phyloP scores from a whole-genome alignment of 2,797 vertebrate species.

The Leptatherina wallacei region DNA sequence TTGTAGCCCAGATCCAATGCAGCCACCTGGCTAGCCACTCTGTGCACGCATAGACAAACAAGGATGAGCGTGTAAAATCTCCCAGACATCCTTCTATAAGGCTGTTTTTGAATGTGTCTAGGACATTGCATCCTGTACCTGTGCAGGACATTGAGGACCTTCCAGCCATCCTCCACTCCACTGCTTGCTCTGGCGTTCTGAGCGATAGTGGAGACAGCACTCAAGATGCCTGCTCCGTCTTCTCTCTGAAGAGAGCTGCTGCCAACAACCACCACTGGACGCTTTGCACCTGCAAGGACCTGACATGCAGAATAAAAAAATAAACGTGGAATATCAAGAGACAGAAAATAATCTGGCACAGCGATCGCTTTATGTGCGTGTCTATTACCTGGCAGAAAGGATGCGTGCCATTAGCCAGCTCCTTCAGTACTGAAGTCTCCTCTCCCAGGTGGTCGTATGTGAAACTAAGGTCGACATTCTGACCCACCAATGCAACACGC shows the following conservation, averaged over 20 bases:
- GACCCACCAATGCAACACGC: conserved; percentile 90
- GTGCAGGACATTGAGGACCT: conserved; percentile 91
- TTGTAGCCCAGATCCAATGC: conserved; percentile 97
- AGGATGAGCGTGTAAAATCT: neutral
- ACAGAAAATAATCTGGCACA: neutral
- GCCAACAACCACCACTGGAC: conserved; percentile 92
- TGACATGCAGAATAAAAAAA: conserved; percentile 39
- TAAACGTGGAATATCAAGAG: accelerated
- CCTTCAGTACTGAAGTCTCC: conserved; percentile 88
- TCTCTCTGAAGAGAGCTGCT: conserved; percentile 91
- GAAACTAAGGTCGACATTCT: conserved; percentile 91
- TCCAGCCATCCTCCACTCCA: conserved; percentile 89
- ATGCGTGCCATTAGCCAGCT: conserved; percentile 90
- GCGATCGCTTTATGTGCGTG: neutral
- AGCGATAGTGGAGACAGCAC: conserved; percentile 88
- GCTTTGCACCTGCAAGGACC: conserved; percentile 89
- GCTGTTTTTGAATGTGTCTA: no score
- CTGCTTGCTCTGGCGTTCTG: conserved; percentile 89
- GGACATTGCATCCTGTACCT: conserved; percentile 57
- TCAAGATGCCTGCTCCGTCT: conserved; percentile 91
- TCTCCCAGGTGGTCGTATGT: conserved; percentile 93
- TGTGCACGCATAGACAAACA: conserved; percentile 57
- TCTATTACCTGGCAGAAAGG: conserved; percentile 89
- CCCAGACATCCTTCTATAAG: neutral
- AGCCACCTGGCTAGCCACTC: conserved; percentile 97